phyloP scores from a whole-genome alignment of 2,888 invertebrate genomes.

The Andrena flavipes region DNA sequence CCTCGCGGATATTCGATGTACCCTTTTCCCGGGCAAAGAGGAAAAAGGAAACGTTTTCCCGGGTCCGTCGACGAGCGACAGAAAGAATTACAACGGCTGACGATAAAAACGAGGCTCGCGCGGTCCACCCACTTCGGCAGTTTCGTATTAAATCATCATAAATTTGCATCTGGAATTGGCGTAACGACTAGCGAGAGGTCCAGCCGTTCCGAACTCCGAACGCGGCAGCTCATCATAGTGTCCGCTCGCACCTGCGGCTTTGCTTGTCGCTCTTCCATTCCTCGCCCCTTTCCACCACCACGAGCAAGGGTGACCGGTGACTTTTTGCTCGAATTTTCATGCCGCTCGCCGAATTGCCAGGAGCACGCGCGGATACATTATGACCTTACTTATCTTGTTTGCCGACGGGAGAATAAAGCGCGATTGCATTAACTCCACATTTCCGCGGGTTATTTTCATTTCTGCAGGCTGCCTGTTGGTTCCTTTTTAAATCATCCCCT shows the following conservation, averaged over 20 bases:
- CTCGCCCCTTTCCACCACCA: background rate
- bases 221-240: conserved; percentile 63
- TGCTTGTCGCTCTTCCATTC: conserved; percentile 22
- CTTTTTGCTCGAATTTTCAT: conserved; percentile 32
- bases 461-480: background rate
- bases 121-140: conserved; percentile 47
- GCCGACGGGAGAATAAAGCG: conserved; percentile 16
- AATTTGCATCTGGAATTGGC: conserved; percentile 80
- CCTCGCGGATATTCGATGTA: background rate
- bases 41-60: background rate
- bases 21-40: background rate
- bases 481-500: no score
- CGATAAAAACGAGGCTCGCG: conserved; percentile 59
- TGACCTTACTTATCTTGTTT: background rate
- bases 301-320: background rate
- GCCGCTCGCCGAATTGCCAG: conserved; percentile 26
- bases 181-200: conserved; percentile 75
- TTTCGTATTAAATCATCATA: conserved; percentile 80
- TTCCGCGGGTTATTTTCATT: conserved; percentile 7
- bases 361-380: background rate
- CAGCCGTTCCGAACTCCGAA: conserved; percentile 70
- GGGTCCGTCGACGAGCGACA: background rate
- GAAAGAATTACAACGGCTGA: conserved; percentile 51
- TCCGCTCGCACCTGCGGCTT: conserved; percentile 50
- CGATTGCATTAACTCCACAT: conserved; percentile 16